Evolutionary conservation across 2,113 vertebrate genomes (phyloP), one percentile per base, ranked within the genome.

Genomic region (Sceloporus undulatus): DNA sequence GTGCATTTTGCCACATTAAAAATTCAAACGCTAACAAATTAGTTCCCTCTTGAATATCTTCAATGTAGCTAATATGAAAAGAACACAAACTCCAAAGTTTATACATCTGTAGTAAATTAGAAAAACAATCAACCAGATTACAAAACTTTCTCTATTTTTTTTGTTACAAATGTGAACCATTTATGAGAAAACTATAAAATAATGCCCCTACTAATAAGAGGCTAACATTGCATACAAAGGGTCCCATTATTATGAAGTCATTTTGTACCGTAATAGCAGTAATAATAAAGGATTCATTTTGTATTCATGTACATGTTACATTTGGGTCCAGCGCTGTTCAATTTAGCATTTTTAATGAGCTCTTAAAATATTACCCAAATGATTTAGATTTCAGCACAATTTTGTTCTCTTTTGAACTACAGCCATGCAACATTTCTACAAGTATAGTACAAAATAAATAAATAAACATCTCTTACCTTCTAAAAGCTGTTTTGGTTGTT

Each of bases 401-500:
- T 87, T 84, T 85, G 90, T 89, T 94, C 85, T 95, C 96, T 94
- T 92, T 96, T 93, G 94, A 93, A 96, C 90, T 96, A 27, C 34
- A 93, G 92, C 92, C 82, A 92, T 95, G 94, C 94, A 96, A 95
- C 89, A 93, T 91, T 96, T 96, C 94, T 94, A 92, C 76, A 95
- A 96, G 93, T 94, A 93, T 94, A 93, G 94, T 93, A 92, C 91
- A 95, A 95, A 96, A 95, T 95, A 95, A 95, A 97, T 95, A 94
- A 95, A 94, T 92, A 95, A 95, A 90, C 89, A 94, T 93, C 91
- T 92, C 97, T 97, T 97, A 97, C 97, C 97, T 97, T 96, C 95
- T 95, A 96, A 94, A 94, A 88, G 91, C 18, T 9, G 6, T 86
- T 96, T 96, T 93, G 93, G 95, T 91, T 95, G 94, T 96, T 94